Evolutionary conservation across 2,113 vertebrate species (phyloP), one percentile per base, ranked within the genome.

Genomic region (Pelodiscus sinensis): DNA sequence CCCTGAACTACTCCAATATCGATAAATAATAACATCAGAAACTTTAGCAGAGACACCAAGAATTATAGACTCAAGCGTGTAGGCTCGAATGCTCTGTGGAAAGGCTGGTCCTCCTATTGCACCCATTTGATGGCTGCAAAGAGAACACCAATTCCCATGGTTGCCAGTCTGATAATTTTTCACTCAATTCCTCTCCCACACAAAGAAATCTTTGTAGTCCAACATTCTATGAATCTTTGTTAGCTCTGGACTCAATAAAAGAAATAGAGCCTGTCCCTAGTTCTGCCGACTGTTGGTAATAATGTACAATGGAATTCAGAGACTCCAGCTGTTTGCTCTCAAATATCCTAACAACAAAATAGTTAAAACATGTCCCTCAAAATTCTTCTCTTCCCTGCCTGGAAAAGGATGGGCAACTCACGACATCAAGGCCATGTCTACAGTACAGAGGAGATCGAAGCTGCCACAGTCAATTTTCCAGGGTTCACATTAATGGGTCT

Each of bases 121-220:
- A 80, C 87, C 90, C 93, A 80, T 5, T 58, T 82, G 87, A 65
- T 65, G 82, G 79, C 87, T 75, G 0, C 31, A 3, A 85, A 15
- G 84, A 81, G 82, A 79, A 15, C n/a, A 65, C 31, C 58, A 73
- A 54, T 8, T 68, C 57, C 68, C 19, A 3, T 80, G 81, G 83
- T 83, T 75, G 44, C 0, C 83, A 75, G 19, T 65, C 68, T 60
- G 87, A 44, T 77, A 50, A 77, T 3, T 12, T 44, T 77, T 50
- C 38, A 50, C 38, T 44, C 0, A 38, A 75, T 90, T 84, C 51
- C 84, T 81, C 15, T 84, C 79, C 31, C 31, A 1, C 82, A 4
- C 79, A 35, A 57, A 54, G 35, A 50, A 13, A 4, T 91, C 87
- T 54, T 15, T 75, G 18, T n/a, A 4, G 38, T 87, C 89, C 79